A percentile compares a stretch with the other conserved stretches of the same genome.
phyloP scores from a whole-genome alignment of 2,113 vertebrate species.

The Phaethon lepturus region DNA sequence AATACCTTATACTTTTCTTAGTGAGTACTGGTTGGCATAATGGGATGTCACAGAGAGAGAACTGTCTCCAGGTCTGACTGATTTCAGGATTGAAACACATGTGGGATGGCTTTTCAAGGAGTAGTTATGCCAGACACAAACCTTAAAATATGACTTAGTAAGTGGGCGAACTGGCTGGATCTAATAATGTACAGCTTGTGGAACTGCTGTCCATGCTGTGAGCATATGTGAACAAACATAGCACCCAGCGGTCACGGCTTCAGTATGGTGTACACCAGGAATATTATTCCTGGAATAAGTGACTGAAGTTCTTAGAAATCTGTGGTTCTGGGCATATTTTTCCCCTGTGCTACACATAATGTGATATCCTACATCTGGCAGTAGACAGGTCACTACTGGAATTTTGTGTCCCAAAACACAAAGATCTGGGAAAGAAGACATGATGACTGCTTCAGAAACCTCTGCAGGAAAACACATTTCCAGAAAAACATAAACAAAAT shows the following conservation, averaged over 20 bases:
- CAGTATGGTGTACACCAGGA: not conserved
- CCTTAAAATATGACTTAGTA: not conserved
- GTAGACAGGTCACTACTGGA: not conserved
- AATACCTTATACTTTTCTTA: not conserved
- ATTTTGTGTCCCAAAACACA: not conserved
- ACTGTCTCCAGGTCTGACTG: not conserved
- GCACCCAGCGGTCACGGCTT: not conserved
- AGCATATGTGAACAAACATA: not conserved
- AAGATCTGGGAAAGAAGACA: not conserved
- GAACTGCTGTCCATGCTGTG: not conserved
- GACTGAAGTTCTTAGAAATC: conserved; percentile 61
- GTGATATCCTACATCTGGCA: conserved; percentile 36
- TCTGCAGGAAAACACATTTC: not conserved
- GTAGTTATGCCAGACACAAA: not conserved
- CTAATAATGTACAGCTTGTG: not conserved
- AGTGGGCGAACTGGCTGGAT: not conserved
- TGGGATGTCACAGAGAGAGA: not conserved
- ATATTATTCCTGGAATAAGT: conserved; percentile 60
- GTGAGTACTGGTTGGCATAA: not conserved
- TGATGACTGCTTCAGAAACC: not conserved
- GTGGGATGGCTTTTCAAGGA: not conserved
- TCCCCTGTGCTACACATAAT: not conserved
- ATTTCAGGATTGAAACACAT: not conserved
- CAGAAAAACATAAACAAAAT: conserved; percentile 28
- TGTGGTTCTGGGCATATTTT: conserved; percentile 17